Base-by-base conservation (phyloP, 2,888 invertebrate species). In the Galerucella calmariensis region DNA sequence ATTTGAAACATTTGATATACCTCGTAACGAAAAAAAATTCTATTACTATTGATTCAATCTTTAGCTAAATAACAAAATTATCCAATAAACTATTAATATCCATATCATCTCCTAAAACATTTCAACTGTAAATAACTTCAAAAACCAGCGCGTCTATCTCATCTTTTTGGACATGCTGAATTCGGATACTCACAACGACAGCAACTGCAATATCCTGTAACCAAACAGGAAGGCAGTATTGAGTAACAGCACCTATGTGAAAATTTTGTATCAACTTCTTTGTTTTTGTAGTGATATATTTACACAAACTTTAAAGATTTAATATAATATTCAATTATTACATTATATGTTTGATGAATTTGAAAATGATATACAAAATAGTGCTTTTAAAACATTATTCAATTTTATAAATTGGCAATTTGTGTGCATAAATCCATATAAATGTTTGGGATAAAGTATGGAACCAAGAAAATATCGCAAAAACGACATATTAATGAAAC, bases 141-240 rank as follows among this genome's bases (percentile, higher is more conserved):
- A 11, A 20, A 56, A 56, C n/a, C 56, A 56, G 56, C 11, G 20
- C 56, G 20, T 41, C 1, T 56, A 20, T 56, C 56, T 16, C 2
- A 56, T 56, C 20, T 16, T n/a, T 56, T 56, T 16, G 56, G 16
- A 10, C 16, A 56, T 20, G 16, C 16, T 56, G 56, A 16, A 16
- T 56, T 16, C 20, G 8, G 20, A 16, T 56, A 6, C 56, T 16
- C 6, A 16, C 56, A 56, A 20, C 16, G 16, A 56, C 56, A 56
- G 56, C 56, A 56, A 56, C 56, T 56, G 56, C 56, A 56, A 16
- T 20, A 9, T 56, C 56, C 56, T 56, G 20, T 56, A 56, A 56
- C 56, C 56, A 56, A 56, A 56, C 20, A 56, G 56, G 56, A 56
- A 56, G 56, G 56, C 10, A 20, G 56, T 16, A 56, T 56, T 20